These are phyloP conservation scores for Cyrtonyx montezumae DNA, from an alignment of 2,113 vertebrate genomes.

Conservation along the genomic window DNA sequence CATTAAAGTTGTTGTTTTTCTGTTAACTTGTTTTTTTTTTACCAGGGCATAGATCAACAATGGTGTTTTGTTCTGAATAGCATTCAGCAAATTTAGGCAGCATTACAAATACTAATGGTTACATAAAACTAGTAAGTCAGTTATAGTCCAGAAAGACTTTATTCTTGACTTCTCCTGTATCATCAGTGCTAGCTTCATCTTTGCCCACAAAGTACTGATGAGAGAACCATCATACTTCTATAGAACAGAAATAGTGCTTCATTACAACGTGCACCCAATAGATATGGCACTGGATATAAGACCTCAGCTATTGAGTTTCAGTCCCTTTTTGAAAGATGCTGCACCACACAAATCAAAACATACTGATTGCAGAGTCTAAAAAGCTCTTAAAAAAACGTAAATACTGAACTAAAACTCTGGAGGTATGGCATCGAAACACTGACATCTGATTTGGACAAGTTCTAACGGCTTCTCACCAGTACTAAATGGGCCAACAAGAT, in stretches of 20 bases:
- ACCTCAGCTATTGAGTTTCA: not conserved
- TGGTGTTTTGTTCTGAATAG: not conserved
- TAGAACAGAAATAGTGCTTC: rapidly evolving
- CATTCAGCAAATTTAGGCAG: not conserved
- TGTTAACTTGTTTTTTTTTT: not conserved
- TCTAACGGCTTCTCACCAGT: not conserved
- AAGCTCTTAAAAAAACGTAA: not conserved
- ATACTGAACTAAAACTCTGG: too few species aligned
- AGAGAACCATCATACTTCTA: not conserved
- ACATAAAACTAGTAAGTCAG: not conserved
- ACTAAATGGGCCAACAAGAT: not conserved
- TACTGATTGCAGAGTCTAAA: not conserved
- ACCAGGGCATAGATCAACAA: not conserved
- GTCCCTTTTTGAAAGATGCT: not conserved
- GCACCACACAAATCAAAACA: not conserved
- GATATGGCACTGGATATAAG: not conserved
- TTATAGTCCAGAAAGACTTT: not conserved
- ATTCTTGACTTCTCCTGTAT: not conserved
- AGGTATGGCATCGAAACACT: not conserved
- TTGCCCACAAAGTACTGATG: not conserved
- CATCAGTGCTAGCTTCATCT: not conserved
- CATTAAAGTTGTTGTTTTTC: not conserved
- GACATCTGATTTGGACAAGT: not conserved
- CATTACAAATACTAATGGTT: not conserved
- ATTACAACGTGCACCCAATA: not conserved